These are phyloP conservation scores for Phoxinus dragarum DNA, from an alignment of 2,797 vertebrate genomes.

Conservation along the genomic window DNA sequence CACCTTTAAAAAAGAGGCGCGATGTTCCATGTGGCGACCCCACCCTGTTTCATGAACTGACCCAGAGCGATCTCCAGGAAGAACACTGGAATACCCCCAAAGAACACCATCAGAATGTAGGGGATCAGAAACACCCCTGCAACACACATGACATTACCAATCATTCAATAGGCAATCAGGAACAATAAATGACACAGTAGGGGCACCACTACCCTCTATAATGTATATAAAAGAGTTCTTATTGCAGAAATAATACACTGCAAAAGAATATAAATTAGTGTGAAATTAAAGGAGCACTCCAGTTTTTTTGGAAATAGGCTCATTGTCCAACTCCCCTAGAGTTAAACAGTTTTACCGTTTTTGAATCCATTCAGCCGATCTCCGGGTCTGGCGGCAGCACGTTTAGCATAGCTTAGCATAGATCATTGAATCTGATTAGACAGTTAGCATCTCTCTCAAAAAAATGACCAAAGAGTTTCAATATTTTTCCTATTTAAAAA, in stretches of 20 bases:
- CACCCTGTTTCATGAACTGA: constrained; percentile 94
- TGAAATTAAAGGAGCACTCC: no score
- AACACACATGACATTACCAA: constrained; percentile 42
- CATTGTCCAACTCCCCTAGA: no score
- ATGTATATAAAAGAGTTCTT: neutral
- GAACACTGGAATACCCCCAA: constrained; percentile 92
- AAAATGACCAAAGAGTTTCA: no score
- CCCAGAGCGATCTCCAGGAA: constrained; percentile 92
- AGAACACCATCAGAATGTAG: constrained; percentile 88
- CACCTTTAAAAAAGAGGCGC: constrained; percentile 93
- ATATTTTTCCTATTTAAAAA: no score
- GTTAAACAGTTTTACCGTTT: no score
- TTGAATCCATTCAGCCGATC: no score
- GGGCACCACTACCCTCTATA: neutral
- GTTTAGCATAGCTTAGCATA: no score
- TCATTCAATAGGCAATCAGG: neutral
- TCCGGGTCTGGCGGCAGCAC: no score
- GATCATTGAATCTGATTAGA: no score
- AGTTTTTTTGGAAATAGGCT: no score
- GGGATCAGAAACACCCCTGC: constrained; percentile 92
- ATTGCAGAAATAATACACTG: neutral
- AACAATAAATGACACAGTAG: neutral
- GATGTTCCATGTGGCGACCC: constrained; percentile 91
- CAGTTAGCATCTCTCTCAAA: no score
- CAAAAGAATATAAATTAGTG: neutral